Evolutionary conservation across 2,113 vertebrate species (phyloP).

Genomic region (Nesogale talazaci): DNA sequence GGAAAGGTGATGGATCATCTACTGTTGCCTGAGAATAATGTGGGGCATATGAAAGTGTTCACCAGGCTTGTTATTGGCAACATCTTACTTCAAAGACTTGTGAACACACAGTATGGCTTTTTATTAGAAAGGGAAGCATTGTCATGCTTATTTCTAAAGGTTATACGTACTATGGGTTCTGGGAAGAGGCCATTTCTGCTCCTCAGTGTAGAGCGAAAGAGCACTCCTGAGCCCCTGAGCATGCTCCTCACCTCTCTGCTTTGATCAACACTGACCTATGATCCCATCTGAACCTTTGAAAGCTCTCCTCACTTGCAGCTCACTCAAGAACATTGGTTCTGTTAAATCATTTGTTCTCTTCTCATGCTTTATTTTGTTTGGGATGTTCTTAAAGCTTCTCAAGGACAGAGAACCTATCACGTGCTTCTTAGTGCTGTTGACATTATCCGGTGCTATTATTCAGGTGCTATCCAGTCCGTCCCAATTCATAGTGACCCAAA

Average conservation of each 20-base stretch:
- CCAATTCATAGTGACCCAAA: too few species aligned
- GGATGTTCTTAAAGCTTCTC: background rate
- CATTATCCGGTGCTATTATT: too few species aligned
- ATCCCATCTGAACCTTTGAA: conserved; percentile 29
- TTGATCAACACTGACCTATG: background rate
- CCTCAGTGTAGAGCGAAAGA: background rate
- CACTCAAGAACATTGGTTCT: background rate
- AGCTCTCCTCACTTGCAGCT: background rate
- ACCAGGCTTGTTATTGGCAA: conserved; percentile 20
- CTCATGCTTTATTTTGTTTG: background rate
- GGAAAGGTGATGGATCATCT: conserved; percentile 41
- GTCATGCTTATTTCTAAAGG: conserved; percentile 48
- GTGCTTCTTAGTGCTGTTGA: too few species aligned
- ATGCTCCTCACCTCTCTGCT: background rate
- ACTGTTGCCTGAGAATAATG: conserved; percentile 32
- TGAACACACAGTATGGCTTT: background rate
- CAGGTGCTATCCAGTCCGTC: too few species aligned
- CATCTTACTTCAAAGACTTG: conserved; percentile 49
- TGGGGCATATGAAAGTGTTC: background rate
- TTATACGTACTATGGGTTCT: conserved; percentile 19
- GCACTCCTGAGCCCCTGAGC: background rate
- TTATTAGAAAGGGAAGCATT: conserved; percentile 60
- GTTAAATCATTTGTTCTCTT: background rate
- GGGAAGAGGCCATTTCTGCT: conserved; percentile 29
- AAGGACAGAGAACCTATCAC: background rate